Conservation (phyloP, 2,113 vertebrate species). For the Tachysurus vachellii region DNA sequence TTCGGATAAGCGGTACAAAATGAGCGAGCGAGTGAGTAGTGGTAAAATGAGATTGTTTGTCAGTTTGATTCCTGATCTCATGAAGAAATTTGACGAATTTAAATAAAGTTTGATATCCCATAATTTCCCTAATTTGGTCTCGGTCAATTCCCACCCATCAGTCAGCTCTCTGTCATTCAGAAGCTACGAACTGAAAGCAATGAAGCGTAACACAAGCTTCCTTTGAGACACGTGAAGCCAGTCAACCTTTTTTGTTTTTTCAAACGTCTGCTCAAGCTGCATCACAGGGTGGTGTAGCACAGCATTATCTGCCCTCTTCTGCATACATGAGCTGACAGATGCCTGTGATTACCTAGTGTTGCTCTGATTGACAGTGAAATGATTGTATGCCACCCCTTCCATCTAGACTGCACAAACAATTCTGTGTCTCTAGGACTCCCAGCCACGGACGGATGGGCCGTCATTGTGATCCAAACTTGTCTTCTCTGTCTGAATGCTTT, state of each 20-base stretch:
- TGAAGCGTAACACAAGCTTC: not conserved
- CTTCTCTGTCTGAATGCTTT: not conserved
- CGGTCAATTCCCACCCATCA: not conserved
- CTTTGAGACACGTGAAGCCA: not conserved
- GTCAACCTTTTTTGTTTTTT: not conserved
- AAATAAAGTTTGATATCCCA: not conserved
- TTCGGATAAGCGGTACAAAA: no score
- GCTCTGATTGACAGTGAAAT: not conserved
- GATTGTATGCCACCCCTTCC: not conserved
- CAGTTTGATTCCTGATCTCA: not conserved
- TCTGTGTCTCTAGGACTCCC: not conserved
- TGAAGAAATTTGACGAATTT: not conserved
- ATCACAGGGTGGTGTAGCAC: not conserved
- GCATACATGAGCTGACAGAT: not conserved
- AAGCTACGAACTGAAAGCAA: not conserved
- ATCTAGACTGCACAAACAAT: not conserved
- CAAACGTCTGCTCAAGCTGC: not conserved
- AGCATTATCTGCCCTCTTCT: not conserved
- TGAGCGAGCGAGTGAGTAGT: no score
- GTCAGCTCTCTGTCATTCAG: not conserved
- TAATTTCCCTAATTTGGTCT: not conserved
- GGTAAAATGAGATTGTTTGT: not conserved
- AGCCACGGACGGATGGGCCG: not conserved
- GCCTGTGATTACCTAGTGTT: not conserved
- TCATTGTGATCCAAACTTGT: not conserved